A percentile compares a stretch with the other conserved stretches of the same genome.
These are phyloP conservation scores for Beaufortia kweichowensis DNA, from an alignment of 2,113 vertebrate species.

Conservation along the genomic window DNA sequence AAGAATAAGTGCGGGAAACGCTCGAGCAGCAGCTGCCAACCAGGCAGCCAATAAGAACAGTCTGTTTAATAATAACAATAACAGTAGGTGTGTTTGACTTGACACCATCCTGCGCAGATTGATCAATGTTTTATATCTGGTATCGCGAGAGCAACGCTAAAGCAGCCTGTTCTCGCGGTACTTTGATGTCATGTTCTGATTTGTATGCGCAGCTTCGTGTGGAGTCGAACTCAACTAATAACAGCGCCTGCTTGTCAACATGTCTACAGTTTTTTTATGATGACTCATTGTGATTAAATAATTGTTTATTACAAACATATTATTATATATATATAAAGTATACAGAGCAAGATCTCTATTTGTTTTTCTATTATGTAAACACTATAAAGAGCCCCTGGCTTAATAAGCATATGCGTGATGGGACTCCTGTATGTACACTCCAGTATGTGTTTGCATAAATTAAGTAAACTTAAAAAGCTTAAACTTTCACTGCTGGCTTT, in stretches of 20 bases:
- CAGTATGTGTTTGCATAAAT: background rate
- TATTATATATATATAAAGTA: background rate
- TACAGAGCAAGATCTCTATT: background rate
- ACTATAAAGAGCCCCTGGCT: background rate
- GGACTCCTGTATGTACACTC: background rate
- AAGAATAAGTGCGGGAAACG: conserved; percentile 49
- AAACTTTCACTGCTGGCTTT: background rate
- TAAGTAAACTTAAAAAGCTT: background rate
- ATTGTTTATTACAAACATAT: too few species aligned
- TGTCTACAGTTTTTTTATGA: background rate
- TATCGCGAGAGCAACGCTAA: too few species aligned
- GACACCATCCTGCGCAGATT: too few species aligned
- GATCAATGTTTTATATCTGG: too few species aligned
- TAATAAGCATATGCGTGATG: too few species aligned
- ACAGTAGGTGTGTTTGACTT: too few species aligned
- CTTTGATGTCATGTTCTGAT: too few species aligned
- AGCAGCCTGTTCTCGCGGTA: too few species aligned
- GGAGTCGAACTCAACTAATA: too few species aligned
- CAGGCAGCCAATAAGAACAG: background rate
- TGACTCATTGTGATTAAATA: background rate
- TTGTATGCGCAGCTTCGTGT: too few species aligned
- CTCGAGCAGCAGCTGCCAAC: background rate
- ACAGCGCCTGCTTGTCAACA: too few species aligned
- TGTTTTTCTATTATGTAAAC: background rate
- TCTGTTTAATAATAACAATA: background rate